Percentiles rank a stretch among this genome's conserved stretches.
phyloP scores from a whole-genome alignment of 2,797 vertebrate species.

The Danio tinwini region DNA sequence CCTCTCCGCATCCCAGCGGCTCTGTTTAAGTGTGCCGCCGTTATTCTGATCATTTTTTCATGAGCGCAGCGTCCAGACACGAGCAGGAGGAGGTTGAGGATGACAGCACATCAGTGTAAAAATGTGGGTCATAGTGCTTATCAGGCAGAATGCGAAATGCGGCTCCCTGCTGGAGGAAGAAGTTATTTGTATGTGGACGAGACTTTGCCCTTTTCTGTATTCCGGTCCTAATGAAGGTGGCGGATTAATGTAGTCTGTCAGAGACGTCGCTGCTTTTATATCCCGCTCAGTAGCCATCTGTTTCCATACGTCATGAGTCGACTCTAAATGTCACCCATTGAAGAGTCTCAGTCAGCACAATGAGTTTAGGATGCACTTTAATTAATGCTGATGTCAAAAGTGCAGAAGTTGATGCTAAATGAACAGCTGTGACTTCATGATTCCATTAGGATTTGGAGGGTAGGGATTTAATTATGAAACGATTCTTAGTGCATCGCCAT shows the following conservation, averaged over 20 bases:
- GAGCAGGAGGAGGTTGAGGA: slow-evolving; percentile 9
- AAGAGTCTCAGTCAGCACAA: not conserved
- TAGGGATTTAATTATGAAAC: too few species aligned
- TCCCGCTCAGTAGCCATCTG: slow-evolving; percentile 54
- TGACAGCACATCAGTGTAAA: slow-evolving; percentile 19
- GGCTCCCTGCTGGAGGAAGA: slow-evolving; percentile 47
- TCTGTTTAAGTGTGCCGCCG: slow-evolving; percentile 8
- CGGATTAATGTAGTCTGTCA: slow-evolving; percentile 44
- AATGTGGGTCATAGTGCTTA: slow-evolving; percentile 53
- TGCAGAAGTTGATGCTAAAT: not conserved
- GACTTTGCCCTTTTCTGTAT: slow-evolving; percentile 43
- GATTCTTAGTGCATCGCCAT: too few species aligned
- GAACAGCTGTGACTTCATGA: not conserved
- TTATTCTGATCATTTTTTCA: slow-evolving; percentile 47
- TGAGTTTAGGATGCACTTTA: not conserved
- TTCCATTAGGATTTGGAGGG: too few species aligned
- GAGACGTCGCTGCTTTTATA: slow-evolving; percentile 54
- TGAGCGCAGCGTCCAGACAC: slow-evolving; percentile 37
- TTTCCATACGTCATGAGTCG: slow-evolving; percentile 62
- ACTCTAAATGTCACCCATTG: slow-evolving; percentile 63
- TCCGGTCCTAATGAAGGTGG: slow-evolving; percentile 38
- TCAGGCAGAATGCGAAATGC: slow-evolving; percentile 40
- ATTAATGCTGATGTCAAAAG: not conserved
- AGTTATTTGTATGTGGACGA: slow-evolving; percentile 56
- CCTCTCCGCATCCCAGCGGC: not conserved